These are phyloP conservation scores for Neoitamus cyanurus DNA, from an alignment of 2,888 invertebrate species.

Conservation along the genomic window DNA sequence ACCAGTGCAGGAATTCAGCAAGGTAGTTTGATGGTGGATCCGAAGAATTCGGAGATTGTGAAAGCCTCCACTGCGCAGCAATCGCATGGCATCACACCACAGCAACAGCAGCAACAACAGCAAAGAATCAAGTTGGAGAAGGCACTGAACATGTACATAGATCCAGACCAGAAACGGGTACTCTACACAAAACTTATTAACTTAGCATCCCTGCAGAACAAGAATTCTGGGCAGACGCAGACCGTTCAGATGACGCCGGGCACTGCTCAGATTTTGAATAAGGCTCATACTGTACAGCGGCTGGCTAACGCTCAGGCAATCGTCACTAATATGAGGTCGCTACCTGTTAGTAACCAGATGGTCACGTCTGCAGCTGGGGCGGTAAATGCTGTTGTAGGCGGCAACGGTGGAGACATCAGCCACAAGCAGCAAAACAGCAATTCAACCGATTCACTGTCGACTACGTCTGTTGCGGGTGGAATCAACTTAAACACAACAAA, in stretches of 20 bases:
- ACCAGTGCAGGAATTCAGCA: constrained; percentile 58
- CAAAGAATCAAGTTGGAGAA: constrained; percentile 54
- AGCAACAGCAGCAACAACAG: constrained; percentile 50
- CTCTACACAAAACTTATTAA: constrained; percentile 64
- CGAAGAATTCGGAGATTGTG: constrained; percentile 57
- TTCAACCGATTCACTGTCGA: constrained; percentile 24
- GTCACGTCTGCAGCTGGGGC: constrained; percentile 33
- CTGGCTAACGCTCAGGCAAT: constrained; percentile 49
- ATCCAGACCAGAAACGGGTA: constrained; percentile 60
- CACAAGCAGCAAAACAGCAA: constrained; percentile 50
- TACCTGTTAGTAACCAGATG: constrained; percentile 49
- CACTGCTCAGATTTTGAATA: constrained; percentile 45
- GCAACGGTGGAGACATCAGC: not conserved
- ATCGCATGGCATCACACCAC: constrained; percentile 19
- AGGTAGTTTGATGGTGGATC: constrained; percentile 56
- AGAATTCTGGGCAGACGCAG: constrained; percentile 50
- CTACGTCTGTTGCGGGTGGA: constrained; percentile 46
- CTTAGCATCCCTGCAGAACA: constrained; percentile 62
- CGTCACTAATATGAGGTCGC: constrained; percentile 50
- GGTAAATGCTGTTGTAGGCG: not conserved
- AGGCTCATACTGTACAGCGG: constrained; percentile 56
- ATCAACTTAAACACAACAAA: constrained; percentile 62
- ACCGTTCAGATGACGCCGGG: constrained; percentile 45
- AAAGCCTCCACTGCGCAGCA: constrained; percentile 51
- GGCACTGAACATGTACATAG: constrained; percentile 54